Conservation (phyloP, 2,113 vertebrate genomes). For the Scomber scombrus region DNA sequence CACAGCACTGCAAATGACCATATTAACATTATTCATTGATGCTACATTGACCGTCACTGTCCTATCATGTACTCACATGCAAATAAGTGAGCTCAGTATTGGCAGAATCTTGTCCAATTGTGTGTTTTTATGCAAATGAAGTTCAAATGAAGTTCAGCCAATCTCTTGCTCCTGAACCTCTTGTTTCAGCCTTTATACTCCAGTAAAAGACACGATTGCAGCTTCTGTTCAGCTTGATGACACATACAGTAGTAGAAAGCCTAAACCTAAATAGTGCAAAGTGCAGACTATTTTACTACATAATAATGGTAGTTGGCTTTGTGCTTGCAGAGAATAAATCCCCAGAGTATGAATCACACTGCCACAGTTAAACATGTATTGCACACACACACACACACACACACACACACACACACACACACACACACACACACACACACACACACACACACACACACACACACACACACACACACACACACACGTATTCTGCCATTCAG, state of each 20-base stretch:
- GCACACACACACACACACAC: conserved; percentile 40
- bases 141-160: conserved; percentile 61
- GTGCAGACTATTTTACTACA: background rate
- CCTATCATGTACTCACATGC: conserved; percentile 25
- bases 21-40: background rate
- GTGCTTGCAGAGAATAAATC: conserved; percentile 29
- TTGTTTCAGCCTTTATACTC: background rate
- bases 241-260: background rate
- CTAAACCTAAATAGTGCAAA: background rate
- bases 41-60: conserved; percentile 5
- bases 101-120: conserved; percentile 47
- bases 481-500: conserved; percentile 27
- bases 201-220: background rate
- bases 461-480: conserved; percentile 39
- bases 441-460: conserved; percentile 42
- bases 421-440: conserved; percentile 52
- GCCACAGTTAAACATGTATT: conserved; percentile 15
- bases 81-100: conserved; percentile 23
- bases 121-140: conserved; percentile 54
- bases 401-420: conserved; percentile 25
- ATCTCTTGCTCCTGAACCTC: conserved; percentile 2
- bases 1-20: background rate
- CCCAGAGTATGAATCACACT: conserved; percentile 5
- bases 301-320: background rate
- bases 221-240: conserved; percentile 6